A percentile compares a stretch with the other conserved stretches of the same genome.
Evolutionary conservation across 2,888 invertebrate genomes (phyloP).

Genomic region (Cataglyphis cursor): DNA sequence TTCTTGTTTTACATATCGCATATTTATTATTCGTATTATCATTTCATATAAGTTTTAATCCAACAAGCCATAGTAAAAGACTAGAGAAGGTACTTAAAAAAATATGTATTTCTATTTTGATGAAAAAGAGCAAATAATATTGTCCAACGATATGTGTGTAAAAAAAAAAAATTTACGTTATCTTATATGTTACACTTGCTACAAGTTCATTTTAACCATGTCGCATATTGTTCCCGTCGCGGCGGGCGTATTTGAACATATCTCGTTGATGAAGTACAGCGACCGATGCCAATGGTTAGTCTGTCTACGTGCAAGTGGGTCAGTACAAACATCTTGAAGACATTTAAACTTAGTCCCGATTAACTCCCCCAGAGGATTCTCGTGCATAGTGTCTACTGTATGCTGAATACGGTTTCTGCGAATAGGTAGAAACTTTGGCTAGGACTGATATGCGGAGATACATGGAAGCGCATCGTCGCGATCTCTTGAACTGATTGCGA

Average conservation of each 20-base stretch:
- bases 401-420: constrained; percentile 58
- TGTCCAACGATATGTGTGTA: neutral
- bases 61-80: neutral
- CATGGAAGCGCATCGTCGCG: constrained; percentile 61
- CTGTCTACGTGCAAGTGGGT: constrained; percentile 67
- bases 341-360: constrained; percentile 73
- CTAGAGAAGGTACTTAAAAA: neutral
- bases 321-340: constrained; percentile 74
- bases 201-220: constrained; percentile 8
- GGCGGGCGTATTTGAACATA: constrained; percentile 44
- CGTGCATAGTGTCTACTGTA: constrained; percentile 60
- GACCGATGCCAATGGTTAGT: constrained; percentile 59
- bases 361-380: constrained; percentile 64
- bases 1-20: neutral
- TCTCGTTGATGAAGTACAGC: constrained; percentile 59
- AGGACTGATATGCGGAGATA: constrained; percentile 66
- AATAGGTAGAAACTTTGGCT: constrained; percentile 66
- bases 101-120: neutral
- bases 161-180: neutral
- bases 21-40: neutral
- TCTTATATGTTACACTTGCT: neutral
- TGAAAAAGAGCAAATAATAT: neutral
- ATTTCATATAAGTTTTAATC: neutral
- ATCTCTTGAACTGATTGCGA: constrained; percentile 74
- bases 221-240: constrained; percentile 29